phyloP scores from a whole-genome alignment of 1,140 invertebrate genomes.

The Goniozus legneri region DNA sequence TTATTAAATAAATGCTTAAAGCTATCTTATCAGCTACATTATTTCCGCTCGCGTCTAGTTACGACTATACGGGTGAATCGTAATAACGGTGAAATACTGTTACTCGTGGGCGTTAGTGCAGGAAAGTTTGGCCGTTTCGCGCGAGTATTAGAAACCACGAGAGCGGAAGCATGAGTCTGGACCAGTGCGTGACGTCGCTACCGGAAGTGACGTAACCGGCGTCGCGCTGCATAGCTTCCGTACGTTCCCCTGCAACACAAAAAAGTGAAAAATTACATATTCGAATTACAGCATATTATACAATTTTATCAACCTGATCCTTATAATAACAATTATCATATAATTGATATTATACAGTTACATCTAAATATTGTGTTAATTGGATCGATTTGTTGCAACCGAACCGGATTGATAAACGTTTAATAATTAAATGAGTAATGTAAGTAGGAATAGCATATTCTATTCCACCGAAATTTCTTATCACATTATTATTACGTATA shows the following conservation, averaged over 20 bases:
- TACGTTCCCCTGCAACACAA: slow-evolving; percentile 46
- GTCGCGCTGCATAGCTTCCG: slow-evolving; percentile 54
- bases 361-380: no score
- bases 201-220: slow-evolving; percentile 36
- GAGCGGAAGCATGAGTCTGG: slow-evolving; percentile 31
- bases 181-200: slow-evolving; percentile 29
- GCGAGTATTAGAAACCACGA: slow-evolving; percentile 35
- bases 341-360: no score
- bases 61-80: slow-evolving; percentile 10
- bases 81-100: slow-evolving; percentile 33
- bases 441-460: no score
- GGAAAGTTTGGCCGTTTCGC: slow-evolving; percentile 36
- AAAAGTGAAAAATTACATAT: slow-evolving; percentile 7
- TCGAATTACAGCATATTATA: no score
- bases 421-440: no score
- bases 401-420: no score
- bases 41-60: slow-evolving; percentile 6
- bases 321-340: no score
- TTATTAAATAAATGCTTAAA: slow-evolving; percentile 9
- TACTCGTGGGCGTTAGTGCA: slow-evolving; percentile 26
- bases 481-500: no score
- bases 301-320: no score
- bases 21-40: not conserved
- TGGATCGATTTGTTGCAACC: no score
- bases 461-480: no score